Conservation (phyloP, 23 tunicate genomes). For the Trididemnum miniatum region DNA sequence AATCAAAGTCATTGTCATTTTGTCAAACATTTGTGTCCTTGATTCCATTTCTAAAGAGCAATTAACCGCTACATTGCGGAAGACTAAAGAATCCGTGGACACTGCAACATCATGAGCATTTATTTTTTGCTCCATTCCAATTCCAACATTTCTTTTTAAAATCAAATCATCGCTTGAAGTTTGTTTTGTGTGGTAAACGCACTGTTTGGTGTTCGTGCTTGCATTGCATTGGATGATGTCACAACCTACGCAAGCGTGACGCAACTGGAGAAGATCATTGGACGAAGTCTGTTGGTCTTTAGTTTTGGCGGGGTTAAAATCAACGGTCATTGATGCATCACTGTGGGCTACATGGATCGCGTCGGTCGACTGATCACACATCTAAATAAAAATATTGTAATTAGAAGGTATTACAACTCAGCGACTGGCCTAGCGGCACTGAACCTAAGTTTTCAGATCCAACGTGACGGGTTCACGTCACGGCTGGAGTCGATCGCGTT, state of each 20-base stretch:
- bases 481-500: no score
- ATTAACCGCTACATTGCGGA: background rate
- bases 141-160: background rate
- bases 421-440: no score
- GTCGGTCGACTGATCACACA: background rate
- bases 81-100: background rate
- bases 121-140: background rate
- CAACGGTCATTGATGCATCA: background rate
- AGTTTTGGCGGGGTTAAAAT: background rate
- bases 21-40: background rate
- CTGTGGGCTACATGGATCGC: background rate
- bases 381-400: background rate
- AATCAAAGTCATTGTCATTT: constrained; percentile 40
- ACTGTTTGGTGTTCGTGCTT: background rate
- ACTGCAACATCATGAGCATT: constrained; percentile 5
- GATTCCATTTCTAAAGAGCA: background rate
- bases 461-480: no score
- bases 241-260: background rate
- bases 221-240: background rate
- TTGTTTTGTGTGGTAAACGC: background rate
- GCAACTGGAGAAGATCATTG: background rate
- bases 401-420: no score
- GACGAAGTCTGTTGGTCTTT: constrained; percentile 5
- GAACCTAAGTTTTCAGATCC: no score
- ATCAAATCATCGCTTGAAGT: constrained; percentile 26